phyloP scores from a whole-genome alignment of 2,797 vertebrate species.

The Syndactyla subalaris region DNA sequence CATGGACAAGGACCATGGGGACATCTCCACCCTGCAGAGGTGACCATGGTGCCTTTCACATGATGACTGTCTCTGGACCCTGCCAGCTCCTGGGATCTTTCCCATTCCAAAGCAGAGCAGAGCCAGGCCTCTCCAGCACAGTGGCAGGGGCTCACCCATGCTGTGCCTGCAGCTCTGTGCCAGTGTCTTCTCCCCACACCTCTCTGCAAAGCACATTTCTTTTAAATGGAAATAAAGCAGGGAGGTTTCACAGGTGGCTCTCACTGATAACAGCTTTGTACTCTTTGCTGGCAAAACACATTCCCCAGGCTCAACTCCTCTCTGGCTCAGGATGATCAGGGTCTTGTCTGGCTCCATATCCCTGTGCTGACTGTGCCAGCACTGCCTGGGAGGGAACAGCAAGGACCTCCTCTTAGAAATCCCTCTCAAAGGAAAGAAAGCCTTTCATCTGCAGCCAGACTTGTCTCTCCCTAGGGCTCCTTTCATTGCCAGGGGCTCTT shows the following conservation, averaged over 20 bases:
- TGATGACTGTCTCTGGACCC: background rate
- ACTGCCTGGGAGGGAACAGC: background rate
- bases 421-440: background rate
- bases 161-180: background rate
- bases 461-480: background rate
- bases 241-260: constrained; percentile 8
- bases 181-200: background rate
- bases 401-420: background rate
- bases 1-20: rapidly evolving
- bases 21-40: background rate
- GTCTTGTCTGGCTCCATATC: background rate
- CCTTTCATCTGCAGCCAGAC: background rate
- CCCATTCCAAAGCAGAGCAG: background rate
- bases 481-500: background rate
- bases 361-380: rapidly evolving
- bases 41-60: rapidly evolving
- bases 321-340: background rate
- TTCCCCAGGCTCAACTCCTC: background rate
- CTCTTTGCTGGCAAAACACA: background rate
- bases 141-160: background rate
- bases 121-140: background rate
- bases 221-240: constrained; percentile 8
- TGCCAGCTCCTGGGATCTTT: background rate
- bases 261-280: background rate
- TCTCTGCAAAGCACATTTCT: background rate